Percentiles rank a stretch among this genome's conserved stretches.
Conservation (phyloP, 2,797 vertebrate genomes). For the Neosilurus mollespiculum region DNA sequence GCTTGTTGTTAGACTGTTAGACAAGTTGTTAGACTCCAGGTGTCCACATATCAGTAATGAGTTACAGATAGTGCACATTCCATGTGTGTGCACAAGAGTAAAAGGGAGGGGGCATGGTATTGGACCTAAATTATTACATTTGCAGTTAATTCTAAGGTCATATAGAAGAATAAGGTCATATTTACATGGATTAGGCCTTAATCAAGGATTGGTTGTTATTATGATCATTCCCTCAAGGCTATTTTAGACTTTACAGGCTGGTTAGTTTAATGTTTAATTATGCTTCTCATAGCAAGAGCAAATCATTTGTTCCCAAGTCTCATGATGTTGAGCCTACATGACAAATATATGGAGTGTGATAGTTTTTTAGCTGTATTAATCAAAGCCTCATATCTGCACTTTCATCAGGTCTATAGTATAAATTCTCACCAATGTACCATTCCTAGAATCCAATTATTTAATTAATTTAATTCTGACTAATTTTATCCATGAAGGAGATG, state of each 20-base stretch:
- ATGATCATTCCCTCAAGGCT: background rate
- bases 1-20: background rate
- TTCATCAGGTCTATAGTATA: background rate
- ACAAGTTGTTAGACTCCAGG: conserved; percentile 6
- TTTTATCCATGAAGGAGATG: background rate
- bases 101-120: background rate
- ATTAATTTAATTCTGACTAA: background rate
- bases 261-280: background rate
- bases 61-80: conserved; percentile 46
- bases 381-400: background rate
- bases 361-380: background rate
- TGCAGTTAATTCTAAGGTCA: background rate
- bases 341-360: background rate
- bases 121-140: background rate
- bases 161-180: background rate
- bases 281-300: background rate
- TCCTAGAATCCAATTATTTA: background rate
- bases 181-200: conserved; percentile 5
- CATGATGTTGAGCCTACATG: background rate
- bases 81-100: background rate
- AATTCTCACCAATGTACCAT: background rate
- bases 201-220: background rate
- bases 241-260: background rate
- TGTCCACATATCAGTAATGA: conserved; percentile 22
- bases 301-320: background rate